Conservation (phyloP, 2,888 invertebrate genomes). For the Apeira syringaria region DNA sequence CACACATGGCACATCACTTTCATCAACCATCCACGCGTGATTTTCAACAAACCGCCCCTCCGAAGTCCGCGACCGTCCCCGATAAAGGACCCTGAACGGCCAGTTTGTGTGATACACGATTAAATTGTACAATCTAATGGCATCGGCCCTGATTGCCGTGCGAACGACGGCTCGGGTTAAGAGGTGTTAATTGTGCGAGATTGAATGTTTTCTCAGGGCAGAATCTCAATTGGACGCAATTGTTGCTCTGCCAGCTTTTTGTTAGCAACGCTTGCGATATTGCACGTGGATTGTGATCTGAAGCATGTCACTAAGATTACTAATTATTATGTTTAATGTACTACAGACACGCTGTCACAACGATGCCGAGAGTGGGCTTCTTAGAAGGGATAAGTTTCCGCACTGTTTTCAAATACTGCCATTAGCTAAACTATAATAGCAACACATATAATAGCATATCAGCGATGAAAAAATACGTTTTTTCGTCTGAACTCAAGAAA, state of each 20-base stretch:
- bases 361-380: too few relatives aligned
- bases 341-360: too few relatives aligned
- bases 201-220: conserved; percentile 83
- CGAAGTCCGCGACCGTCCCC: not conserved
- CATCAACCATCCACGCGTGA: too few relatives aligned
- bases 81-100: conserved; percentile 22
- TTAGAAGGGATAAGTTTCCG: too few relatives aligned
- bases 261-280: conserved; percentile 16
- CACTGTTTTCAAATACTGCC: too few relatives aligned
- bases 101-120: conserved; percentile 40
- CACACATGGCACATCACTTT: too few relatives aligned
- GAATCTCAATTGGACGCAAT: conserved; percentile 81
- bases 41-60: too few relatives aligned
- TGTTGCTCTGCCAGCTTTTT: conserved; percentile 52
- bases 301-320: not conserved
- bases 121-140: conserved; percentile 53
- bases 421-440: too few relatives aligned
- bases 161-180: conserved; percentile 80
- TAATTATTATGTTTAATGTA: too few relatives aligned
- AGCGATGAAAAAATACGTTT: too few relatives aligned
- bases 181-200: conserved; percentile 84
- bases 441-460: too few relatives aligned
- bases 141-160: conserved; percentile 73
- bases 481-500: too few relatives aligned
- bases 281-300: not conserved